phyloP scores from a whole-genome alignment of 2,797 vertebrate species.

The Rhabdophis nuchalis region DNA sequence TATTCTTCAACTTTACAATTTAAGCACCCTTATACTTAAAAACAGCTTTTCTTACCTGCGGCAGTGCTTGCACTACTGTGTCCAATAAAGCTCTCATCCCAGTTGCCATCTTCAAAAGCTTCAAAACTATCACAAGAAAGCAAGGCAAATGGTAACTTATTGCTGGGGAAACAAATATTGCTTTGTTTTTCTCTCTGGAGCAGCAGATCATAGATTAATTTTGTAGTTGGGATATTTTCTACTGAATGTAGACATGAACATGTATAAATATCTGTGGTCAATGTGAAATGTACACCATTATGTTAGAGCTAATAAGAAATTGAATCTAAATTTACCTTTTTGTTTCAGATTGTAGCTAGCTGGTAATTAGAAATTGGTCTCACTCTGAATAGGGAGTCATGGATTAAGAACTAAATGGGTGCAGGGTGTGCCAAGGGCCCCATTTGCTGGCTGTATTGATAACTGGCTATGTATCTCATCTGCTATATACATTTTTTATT shows the following conservation, averaged over 20 bases:
- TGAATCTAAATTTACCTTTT: background rate
- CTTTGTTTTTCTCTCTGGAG: background rate
- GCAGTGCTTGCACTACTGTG: slow-evolving; percentile 92
- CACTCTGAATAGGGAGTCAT: background rate
- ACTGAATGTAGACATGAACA: background rate
- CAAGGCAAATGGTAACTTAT: slow-evolving; percentile 25
- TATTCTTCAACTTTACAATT: background rate
- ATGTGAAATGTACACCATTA: background rate
- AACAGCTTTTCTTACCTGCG: slow-evolving; percentile 78
- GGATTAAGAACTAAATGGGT: background rate
- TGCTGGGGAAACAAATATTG: slow-evolving; percentile 5
- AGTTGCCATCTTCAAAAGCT: slow-evolving; percentile 83
- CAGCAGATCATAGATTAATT: background rate
- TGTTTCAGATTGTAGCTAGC: background rate
- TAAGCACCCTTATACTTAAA: background rate
- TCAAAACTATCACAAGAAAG: slow-evolving; percentile 71
- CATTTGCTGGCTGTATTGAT: background rate
- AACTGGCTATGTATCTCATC: background rate
- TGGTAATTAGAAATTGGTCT: background rate
- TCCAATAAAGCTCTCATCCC: slow-evolving; percentile 94
- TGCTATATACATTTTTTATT: background rate
- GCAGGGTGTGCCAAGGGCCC: background rate
- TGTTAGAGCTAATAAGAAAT: background rate
- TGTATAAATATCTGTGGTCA: background rate
- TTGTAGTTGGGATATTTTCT: background rate